Conservation (phyloP, 2,797 vertebrate genomes). For the Enteromius anoplus region DNA sequence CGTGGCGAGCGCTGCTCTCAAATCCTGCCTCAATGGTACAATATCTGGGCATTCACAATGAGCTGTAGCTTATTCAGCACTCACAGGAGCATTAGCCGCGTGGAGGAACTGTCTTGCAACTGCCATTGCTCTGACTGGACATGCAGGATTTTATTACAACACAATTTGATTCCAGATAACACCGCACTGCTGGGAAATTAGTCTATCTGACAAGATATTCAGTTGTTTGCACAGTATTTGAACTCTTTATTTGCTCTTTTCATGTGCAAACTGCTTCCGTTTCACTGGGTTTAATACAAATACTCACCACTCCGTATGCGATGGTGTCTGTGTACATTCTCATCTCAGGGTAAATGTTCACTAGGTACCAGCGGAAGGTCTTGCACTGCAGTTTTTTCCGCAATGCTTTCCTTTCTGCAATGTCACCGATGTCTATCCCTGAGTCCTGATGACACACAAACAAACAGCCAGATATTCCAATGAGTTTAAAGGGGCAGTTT, state of each 20-base stretch:
- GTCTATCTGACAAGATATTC: background rate
- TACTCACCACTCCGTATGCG: constrained; percentile 93
- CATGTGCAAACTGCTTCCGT: background rate
- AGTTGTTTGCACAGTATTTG: constrained; percentile 3
- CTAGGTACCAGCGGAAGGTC: constrained; percentile 97
- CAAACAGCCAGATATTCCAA: constrained; percentile 20
- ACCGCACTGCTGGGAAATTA: background rate
- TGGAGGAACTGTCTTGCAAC: constrained; percentile 9
- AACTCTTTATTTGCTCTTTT: constrained; percentile 22
- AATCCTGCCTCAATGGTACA: constrained; percentile 30
- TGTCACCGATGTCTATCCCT: constrained; percentile 94
- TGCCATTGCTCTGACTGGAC: constrained; percentile 7
- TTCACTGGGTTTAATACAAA: background rate
- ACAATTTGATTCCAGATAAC: constrained; percentile 15
- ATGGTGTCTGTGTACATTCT: constrained; percentile 94
- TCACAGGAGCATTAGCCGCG: constrained; percentile 17
- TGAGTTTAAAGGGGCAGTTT: background rate
- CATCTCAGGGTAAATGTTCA: constrained; percentile 98
- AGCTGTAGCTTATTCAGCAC: constrained; percentile 30
- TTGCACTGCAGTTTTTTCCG: constrained; percentile 95
- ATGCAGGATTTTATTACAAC: constrained; percentile 22
- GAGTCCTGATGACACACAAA: constrained; percentile 82
- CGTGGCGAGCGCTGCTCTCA: constrained; percentile 11
- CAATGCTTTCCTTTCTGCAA: constrained; percentile 91
- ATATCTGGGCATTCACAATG: constrained; percentile 29